Evolutionary conservation across 2,113 vertebrate species (phyloP), one percentile per base, ranked within the genome.

Genomic region (Coryphaenoides rupestris): DNA sequence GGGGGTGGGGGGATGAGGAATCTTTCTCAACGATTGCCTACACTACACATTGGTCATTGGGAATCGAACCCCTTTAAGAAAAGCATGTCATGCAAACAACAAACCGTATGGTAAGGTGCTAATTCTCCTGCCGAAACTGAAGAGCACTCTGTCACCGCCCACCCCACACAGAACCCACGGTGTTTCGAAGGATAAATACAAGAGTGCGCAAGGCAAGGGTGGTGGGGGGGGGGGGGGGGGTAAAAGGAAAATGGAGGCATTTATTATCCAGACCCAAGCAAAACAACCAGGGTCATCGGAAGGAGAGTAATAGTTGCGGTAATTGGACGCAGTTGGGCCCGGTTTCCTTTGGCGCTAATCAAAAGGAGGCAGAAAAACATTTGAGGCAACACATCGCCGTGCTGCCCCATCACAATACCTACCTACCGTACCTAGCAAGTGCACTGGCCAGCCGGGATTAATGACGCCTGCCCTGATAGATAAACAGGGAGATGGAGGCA

Each of bases 331-430:
- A 75, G 72, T 79, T 69, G 69, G 70, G 52, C 69, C n/a, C 52
- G 62, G 77, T 83, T 88, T 89, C 84, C 80, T 72, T 58, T 60
- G 60, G 60, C 83, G 62, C 64, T 79, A 82, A 84, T 84, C 67
- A 83, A 74, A 78, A n/a, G 76, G 74, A 80, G 71, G 45, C 57
- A 54, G 63, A 59, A 13, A 33, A 28, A 80, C 75, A 75, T n/a
- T n/a, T n/a, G 63, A 77, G 68, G 69, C 3, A 71, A 68, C 13
- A 40, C 33, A 40, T 55, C 62, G 61, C 62, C 26, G 60, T 69
- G 22, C 69, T 21, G 49, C 68, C n/a, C n/a, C 58, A 26, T 54
- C 33, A 57, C n/a, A 0, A 17, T n/a, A n/a, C 54, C 46, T 46
- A 52, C 52, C 65, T 45, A 19, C 55, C 13, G 23, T 70, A 57